phyloP scores from a whole-genome alignment of 2,797 vertebrate genomes.

The Catamblyrhynchus diadema region DNA sequence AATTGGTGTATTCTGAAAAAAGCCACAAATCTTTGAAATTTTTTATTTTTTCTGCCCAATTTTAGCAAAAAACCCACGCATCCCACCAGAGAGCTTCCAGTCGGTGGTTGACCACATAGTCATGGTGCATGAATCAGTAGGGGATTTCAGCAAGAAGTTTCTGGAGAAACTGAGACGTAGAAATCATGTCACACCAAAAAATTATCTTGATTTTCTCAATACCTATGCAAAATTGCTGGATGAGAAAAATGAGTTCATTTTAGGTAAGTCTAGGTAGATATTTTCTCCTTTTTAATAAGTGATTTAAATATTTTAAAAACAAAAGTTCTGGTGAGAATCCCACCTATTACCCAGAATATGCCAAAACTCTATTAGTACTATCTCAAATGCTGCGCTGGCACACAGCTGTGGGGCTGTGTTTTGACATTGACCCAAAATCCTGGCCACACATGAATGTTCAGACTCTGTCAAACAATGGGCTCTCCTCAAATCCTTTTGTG shows the following conservation, averaged over 20 bases:
- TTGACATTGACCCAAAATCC: background rate
- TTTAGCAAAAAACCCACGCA: conserved; percentile 81
- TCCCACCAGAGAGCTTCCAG: conserved; percentile 74
- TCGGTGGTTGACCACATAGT: conserved; percentile 86
- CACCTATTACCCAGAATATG: background rate
- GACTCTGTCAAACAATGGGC: background rate
- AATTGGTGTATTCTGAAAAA: background rate
- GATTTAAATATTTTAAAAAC: background rate
- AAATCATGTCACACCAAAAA: conserved; percentile 95
- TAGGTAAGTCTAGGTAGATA: conserved; percentile 72
- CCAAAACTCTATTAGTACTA: background rate
- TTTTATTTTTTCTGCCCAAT: background rate
- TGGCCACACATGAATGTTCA: background rate
- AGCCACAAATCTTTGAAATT: background rate
- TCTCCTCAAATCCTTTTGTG: background rate
- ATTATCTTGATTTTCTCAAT: conserved; percentile 92
- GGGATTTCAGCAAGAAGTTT: conserved; percentile 85
- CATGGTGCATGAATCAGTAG: conserved; percentile 88
- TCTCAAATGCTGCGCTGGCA: background rate
- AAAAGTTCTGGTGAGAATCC: background rate
- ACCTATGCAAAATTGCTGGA: conserved; percentile 86
- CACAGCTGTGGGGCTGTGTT: background rate
- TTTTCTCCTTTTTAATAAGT: background rate
- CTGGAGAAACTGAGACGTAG: conserved; percentile 88
- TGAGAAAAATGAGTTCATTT: conserved; percentile 87